Conservation (phyloP, 2,797 vertebrate genomes). For the Pitangus sulphuratus region DNA sequence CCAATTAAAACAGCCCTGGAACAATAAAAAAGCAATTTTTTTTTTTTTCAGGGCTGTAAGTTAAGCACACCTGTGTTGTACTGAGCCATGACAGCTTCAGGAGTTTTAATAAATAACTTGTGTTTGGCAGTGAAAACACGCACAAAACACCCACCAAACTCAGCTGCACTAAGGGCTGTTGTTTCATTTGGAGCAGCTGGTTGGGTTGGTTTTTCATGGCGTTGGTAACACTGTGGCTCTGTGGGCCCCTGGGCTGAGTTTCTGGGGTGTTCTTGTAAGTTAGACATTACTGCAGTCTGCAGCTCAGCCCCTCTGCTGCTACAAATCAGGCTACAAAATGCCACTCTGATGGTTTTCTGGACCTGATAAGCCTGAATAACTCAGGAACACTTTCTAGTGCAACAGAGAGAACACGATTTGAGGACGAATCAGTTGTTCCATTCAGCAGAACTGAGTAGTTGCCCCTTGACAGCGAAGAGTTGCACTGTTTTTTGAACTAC, state of each 20-base stretch:
- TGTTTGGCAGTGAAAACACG: not conserved
- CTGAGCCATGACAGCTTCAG: not conserved
- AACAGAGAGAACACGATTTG: not conserved
- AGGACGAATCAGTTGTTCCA: not conserved
- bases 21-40: not conserved
- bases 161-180: not conserved
- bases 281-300: not conserved
- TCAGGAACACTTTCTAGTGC: not conserved
- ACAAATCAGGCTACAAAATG: not conserved
- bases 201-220: not conserved
- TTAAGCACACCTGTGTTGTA: not conserved
- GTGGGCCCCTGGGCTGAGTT: not conserved
- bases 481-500: not conserved
- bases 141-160: not conserved
- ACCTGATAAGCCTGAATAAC: not conserved
- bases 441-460: not conserved
- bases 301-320: not conserved
- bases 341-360: not conserved
- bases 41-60: not conserved
- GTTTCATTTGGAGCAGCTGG: not conserved
- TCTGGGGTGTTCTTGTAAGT: not conserved
- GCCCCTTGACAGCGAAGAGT: not conserved
- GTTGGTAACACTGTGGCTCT: not conserved
- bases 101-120: not conserved
- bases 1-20: not conserved